Base-by-base conservation (phyloP, 2,888 invertebrate genomes). In the Lasioglossum pauxillum region DNA sequence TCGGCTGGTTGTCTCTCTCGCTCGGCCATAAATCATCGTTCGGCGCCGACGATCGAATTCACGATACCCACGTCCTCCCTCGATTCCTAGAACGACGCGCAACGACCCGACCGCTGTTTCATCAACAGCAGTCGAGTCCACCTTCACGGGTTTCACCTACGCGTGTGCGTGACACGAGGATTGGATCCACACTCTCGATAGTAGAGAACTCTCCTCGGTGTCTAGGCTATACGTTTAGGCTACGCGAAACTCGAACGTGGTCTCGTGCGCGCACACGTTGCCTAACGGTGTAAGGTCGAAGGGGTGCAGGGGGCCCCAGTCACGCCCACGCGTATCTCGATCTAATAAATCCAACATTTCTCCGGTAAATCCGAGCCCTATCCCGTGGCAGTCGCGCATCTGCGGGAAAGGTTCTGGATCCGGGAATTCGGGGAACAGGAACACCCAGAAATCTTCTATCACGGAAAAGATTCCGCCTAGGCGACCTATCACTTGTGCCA, bases 271-370 rank as follows among this genome's bases (percentile, higher is more conserved):
- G 92, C 91, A 90, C 90, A 89, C 53, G 53, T 53, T 53, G 64
- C 85, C 88, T 91, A 91, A 91, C 91, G 90, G 90, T 90, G 35
- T 19, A 87, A 79, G 89, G 88, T 79, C 78, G 83, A 90, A 73
- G 78, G 80, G 76, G 82, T 76, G 76, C 78, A 86, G 91, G 88
- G 87, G 89, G 10, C 10, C 87, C 87, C 92, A 91, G 94, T 89
- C 93, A 95, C 95, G 95, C 95, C 95, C 95, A 94, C 93, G 93
- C 94, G 93, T 95, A 95, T 95, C 95, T 94, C 94, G 95, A 95
- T 95, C 95, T 94, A 95, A 95, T 95, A 95, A 95, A 95, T 95
- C 93, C 94, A 94, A 95, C 95, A 94, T 95, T 95, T 95, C 94
- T 94, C 94, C 93, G 93, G 93, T 93, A 94, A 91, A 93, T 92